Evolutionary conservation across 2,113 vertebrate genomes (phyloP), one percentile per base, ranked within the genome.

Genomic region (Lota lota): DNA sequence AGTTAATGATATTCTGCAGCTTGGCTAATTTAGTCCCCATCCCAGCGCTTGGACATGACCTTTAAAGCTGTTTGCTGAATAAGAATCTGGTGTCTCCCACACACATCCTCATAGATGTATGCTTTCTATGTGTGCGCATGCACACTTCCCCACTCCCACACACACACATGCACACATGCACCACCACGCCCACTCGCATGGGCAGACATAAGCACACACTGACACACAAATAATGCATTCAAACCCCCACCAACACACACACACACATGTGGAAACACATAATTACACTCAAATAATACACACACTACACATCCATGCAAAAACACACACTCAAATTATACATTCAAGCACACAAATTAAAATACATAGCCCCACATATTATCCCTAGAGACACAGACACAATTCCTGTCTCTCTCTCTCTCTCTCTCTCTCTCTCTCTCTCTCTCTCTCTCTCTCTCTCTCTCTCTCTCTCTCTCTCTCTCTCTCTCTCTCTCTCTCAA

Each of bases 1-100:
- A 66, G 63, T 64, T 79, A 72, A 78, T 77, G 63, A 66, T 64
- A 78, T 82, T 79, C 73, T 53, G 65, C 36, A 40, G 77, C 59
- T 73, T 67, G 77, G 64, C 64, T 78, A 70, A 53, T 79, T 81
- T 64, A 64, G 33, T 61, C 51, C 71, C 5, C 79, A 74, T 74
- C 68, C 18, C 19, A 67, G 69, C 74, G 53, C 60, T 22, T 50
- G 68, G 72, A 71, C 59, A 73, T 54, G 24, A 74, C 56, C 73
- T 74, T 74, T 67, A 58, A 76, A 73, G 79, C 50, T 60, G 40
- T 67, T 67, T 67, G 36, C 53, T 51, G 28, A 62, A 79, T 68
- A 57, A 63, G 33, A 71, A 58, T 59, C n/a, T 18, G 5, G 15
- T 51, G 3, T 3, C 17, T 18, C n/a, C 18, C n/a, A 73, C 50